These are phyloP conservation scores for Sebastes nivosus DNA, from an alignment of 2,797 vertebrate genomes.

Conservation along the genomic window DNA sequence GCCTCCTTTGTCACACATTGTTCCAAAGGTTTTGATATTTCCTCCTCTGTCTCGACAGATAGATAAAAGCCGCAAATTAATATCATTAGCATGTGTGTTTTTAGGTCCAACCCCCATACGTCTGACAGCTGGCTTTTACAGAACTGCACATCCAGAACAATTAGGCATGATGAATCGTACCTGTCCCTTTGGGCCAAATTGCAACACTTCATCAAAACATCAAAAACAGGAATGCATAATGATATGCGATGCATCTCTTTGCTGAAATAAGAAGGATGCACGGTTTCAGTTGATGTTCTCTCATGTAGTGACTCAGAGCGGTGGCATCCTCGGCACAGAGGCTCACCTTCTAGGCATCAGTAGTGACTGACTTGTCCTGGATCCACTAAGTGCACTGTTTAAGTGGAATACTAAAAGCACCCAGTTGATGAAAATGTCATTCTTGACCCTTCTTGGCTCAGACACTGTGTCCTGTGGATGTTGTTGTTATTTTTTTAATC, in stretches of 20 bases:
- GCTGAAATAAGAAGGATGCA: conserved; percentile 41
- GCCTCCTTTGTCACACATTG: conserved; percentile 69
- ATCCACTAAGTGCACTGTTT: conserved; percentile 27
- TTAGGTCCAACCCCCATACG: conserved; percentile 42
- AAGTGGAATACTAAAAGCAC: conserved; percentile 13
- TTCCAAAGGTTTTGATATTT: conserved; percentile 71
- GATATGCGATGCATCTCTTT: conserved; percentile 49
- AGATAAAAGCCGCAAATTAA: conserved; percentile 74
- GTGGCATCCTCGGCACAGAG: not conserved
- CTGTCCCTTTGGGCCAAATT: conserved; percentile 70
- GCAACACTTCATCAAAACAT: conserved; percentile 72
- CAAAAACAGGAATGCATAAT: conserved; percentile 68
- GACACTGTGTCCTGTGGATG: conserved; percentile 9
- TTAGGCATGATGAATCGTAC: conserved; percentile 69
- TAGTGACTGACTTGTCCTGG: conserved; percentile 22
- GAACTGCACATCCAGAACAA: conserved; percentile 67
- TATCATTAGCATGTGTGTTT: conserved; percentile 73
- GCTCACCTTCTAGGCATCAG: not conserved
- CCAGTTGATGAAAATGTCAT: conserved; percentile 24
- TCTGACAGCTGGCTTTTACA: conserved; percentile 60
- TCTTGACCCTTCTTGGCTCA: conserved; percentile 28
- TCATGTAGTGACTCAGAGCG: conserved; percentile 1
- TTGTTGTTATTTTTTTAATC: conserved; percentile 37
- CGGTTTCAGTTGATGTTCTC: conserved; percentile 31
- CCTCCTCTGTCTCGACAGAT: conserved; percentile 65